Base-by-base conservation (phyloP, 2,888 invertebrate species). In the Microdon myrmicae region DNA sequence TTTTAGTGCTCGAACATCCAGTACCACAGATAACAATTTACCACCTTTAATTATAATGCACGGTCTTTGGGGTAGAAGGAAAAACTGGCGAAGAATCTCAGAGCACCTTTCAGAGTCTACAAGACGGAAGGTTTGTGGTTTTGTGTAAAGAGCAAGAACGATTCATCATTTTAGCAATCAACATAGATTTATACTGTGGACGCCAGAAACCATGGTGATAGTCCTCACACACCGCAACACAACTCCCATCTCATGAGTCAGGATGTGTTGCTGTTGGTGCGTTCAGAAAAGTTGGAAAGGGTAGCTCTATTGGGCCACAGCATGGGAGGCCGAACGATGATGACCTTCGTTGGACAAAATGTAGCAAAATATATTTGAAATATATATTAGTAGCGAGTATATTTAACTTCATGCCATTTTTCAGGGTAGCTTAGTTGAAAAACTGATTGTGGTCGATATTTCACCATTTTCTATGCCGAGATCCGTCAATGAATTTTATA, bases 171-270 rank as follows among this genome's bases (percentile, higher is more conserved):
- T n/a, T n/a, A n/a, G n/a, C 9, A 26, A 16, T 9, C 37, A 8
- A n/a, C 13, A 1, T 47, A 76, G 73, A 68, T 76, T 6, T 75
- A 68, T 14, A 41, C 90, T 3, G 83, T 96, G 17, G 97, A 98
- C 81, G 90, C 92, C 4, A 84, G 97, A 74, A 97, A 97, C 81
- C 97, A 98, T 80, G 97, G 97, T 0, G 93, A 94, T 67, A 96
- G 95, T 73, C 89, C 91, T 1, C 95, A 96, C 75, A 82, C 87
- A 0, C 69, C 82, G 0, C 83, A 86, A 0, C 90, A 94, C 79
- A 84, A 83, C 16, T 96, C 94, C 73, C 78, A 8, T 7, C 84
- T 93, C 23, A 85, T 95, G 84, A 87, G 88, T 0, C 82, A 82
- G 45, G 97, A 97, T 80, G 73, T 96, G 3, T 75, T 84, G 8